Evolutionary conservation across 92 coral and sea anemone species (phyloP).

Genomic region (Epizoanthus scotinus): DNA sequence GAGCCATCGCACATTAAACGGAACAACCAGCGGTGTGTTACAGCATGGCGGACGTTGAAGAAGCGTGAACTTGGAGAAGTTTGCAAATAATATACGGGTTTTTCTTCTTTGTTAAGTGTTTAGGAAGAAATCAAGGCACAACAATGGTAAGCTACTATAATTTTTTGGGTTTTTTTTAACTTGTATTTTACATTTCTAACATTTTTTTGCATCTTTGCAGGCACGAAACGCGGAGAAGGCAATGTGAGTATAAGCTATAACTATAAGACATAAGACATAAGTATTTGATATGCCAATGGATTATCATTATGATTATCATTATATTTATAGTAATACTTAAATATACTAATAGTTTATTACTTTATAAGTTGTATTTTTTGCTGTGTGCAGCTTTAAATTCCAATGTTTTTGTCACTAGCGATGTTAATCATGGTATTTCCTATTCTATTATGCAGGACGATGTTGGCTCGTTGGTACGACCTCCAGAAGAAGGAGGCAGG

Average conservation of each 20-base stretch:
- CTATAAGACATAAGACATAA: too few relatives aligned
- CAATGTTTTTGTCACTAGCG: too few relatives aligned
- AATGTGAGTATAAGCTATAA: conserved; percentile 67
- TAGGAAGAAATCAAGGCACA: conserved; percentile 1
- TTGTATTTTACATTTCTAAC: neutral
- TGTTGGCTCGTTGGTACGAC: conserved; percentile 98
- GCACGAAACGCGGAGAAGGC: conserved; percentile 99
- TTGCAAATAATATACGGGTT: neutral
- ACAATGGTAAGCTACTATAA: conserved; percentile 53
- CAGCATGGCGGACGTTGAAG: conserved; percentile 53
- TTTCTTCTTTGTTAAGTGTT: neutral
- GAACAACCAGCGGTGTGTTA: conserved; percentile 44
- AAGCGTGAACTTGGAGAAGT: conserved; percentile 17
- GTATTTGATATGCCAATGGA: too few relatives aligned
- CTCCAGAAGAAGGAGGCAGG: conserved; percentile 95
- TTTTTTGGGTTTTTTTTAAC: neutral
- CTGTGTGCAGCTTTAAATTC: neutral
- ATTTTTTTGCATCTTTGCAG: conserved; percentile 44
- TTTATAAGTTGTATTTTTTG: too few relatives aligned
- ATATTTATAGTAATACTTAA: too few relatives aligned
- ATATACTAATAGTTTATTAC: too few relatives aligned
- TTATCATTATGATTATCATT: too few relatives aligned
- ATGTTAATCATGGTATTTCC: neutral
- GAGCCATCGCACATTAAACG: conserved; percentile 11
- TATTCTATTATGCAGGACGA: conserved; percentile 69